Evolutionary conservation across 2,888 invertebrate species (phyloP).

Genomic region (Agrenia bidenticulata): DNA sequence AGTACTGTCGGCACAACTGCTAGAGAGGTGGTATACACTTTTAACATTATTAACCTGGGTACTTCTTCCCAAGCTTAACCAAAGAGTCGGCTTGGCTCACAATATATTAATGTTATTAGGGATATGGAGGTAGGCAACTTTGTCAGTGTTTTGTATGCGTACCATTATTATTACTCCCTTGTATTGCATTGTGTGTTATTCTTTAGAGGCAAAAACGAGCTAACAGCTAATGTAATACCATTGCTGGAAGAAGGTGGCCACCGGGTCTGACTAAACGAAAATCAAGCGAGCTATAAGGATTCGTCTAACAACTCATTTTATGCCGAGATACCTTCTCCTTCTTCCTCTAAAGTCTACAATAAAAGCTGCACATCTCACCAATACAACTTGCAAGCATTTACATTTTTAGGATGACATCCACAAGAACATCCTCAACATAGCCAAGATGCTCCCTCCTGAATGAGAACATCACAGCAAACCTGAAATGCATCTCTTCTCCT

Average conservation of each 20-base stretch:
- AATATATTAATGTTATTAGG: conserved; percentile 9
- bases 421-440: too few species aligned
- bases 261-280: conserved; percentile 1
- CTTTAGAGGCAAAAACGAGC: neutral
- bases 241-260: conserved; percentile 7
- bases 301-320: too few species aligned
- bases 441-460: too few species aligned
- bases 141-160: neutral
- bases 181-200: neutral
- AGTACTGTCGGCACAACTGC: too few species aligned
- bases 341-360: too few species aligned
- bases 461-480: too few species aligned
- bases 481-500: neutral
- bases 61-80: conserved; percentile 1
- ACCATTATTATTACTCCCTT: neutral
- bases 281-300: too few species aligned
- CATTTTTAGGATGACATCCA: too few species aligned
- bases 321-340: too few species aligned
- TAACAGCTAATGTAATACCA: neutral
- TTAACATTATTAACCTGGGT: conserved; percentile 5
- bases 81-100: conserved; percentile 1
- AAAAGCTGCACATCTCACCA: too few species aligned
- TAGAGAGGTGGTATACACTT: neutral
- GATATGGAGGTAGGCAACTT: neutral
- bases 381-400: too few species aligned